A percentile compares a stretch with the other conserved stretches of the same genome.
Evolutionary conservation across 2,797 vertebrate species (phyloP).

Genomic region (Mus caroli): DNA sequence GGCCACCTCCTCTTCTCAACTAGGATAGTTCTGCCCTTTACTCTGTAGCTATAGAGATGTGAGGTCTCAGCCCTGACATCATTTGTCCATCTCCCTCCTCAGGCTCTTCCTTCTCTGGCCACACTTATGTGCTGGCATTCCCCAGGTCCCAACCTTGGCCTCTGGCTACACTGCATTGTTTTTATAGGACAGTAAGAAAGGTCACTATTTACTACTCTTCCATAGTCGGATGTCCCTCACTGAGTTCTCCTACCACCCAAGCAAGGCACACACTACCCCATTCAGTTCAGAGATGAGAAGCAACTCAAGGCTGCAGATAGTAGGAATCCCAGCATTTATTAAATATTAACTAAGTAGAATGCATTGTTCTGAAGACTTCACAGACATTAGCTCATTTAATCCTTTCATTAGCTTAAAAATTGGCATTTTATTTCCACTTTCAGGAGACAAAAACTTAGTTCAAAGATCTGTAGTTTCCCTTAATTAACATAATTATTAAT

Average conservation of each 20-base stretch:
- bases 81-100: neutral
- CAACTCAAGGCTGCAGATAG: conserved; percentile 27
- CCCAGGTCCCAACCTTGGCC: neutral
- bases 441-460: conserved; percentile 27
- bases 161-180: conserved; percentile 15
- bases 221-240: neutral
- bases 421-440: conserved; percentile 34
- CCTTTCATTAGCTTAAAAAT: conserved; percentile 53
- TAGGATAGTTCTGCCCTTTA: neutral
- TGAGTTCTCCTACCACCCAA: conserved; percentile 22
- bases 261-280: conserved; percentile 40
- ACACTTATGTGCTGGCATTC: neutral
- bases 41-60: neutral
- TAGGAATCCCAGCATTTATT: conserved; percentile 19
- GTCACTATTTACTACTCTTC: conserved; percentile 37
- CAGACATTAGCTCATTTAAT: conserved; percentile 48
- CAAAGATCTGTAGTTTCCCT: conserved; percentile 38
- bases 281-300: conserved; percentile 34
- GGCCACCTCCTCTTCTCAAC: conserved; percentile 2
- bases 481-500: conserved; percentile 39
- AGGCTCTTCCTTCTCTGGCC: conserved; percentile 14
- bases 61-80: neutral
- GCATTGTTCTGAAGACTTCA: conserved; percentile 47
- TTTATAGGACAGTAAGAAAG: conserved; percentile 35
- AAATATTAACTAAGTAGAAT: conserved; percentile 58